Base-by-base conservation (phyloP, 2,113 vertebrate species). In the Colaptes auratus region DNA sequence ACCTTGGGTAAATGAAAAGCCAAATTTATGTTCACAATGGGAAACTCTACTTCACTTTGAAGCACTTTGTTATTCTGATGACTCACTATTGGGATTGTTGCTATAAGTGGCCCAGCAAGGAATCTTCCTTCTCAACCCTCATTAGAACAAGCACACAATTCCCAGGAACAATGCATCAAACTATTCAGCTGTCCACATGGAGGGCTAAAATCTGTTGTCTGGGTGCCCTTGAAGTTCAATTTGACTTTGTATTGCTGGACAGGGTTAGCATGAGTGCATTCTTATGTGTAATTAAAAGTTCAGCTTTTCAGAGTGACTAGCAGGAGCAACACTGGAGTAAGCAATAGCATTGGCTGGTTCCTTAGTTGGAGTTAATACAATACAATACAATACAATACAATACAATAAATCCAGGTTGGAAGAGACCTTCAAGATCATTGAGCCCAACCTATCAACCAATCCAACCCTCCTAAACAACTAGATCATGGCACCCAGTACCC, bases 1-100 rank as follows among this genome's bases (percentile, higher is more conserved):
- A 30, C 52, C 52, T 84, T 71, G 53, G 89, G 39, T 67, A 91
- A 93, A 85, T 74, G 30, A 82, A 85, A 93, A 95, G n/a, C 55
- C 66, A 80, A 79, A 88, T 89, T 92, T 81, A 23, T 76, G 83
- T 94, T 92, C 92, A 69, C 86, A 92, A 82, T 58, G 30, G 93
- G 77, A 92, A 94, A 90, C 42, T 79, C 19, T 64, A 48, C 61
- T 95, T 65, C 70, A 46, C 58, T 95, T 94, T 89, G 89, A 93
- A 90, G 83, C 72, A 84, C 3, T 3, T 65, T 94, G 70, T 90
- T 95, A 74, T 92, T 88, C 73, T 78, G 59, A 46, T 93, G 90
- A 90, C 65, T 92, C 74, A 35, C 50, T 79, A 25, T 58, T 1
- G 2, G 74, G 66, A 82, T 61, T 79, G 64, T 67, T 92, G 88